Percentiles rank a stretch among this genome's conserved stretches.
Conservation (phyloP, 2,113 vertebrate genomes). For the Campylorhamphus procurvoides region DNA sequence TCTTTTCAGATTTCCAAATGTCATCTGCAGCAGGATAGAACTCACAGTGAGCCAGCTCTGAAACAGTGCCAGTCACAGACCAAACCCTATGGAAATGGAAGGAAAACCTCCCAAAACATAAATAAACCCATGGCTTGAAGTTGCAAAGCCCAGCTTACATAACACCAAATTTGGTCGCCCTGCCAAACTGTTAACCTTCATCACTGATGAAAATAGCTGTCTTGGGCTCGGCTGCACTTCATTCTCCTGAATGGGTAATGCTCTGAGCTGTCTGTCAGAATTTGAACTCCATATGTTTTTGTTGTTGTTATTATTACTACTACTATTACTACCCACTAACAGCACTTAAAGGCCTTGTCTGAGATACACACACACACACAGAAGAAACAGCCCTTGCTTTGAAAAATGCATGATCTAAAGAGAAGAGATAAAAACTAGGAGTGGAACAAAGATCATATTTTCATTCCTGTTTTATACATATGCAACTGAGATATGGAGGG, state of each 20-base stretch:
- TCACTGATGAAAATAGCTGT: neutral
- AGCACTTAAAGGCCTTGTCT: neutral
- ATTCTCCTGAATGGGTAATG: neutral
- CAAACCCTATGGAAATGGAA: neutral
- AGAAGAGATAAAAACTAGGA: slow-evolving; percentile 18
- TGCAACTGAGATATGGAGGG: slow-evolving; percentile 15
- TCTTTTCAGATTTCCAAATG: slow-evolving; percentile 11
- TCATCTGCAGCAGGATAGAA: slow-evolving; percentile 20
- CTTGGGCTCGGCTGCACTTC: neutral
- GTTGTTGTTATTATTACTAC: neutral
- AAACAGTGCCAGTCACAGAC: neutral
- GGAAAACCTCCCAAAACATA: neutral
- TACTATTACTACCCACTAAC: neutral
- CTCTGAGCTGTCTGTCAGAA: neutral
- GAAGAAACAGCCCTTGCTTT: neutral
- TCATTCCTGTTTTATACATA: slow-evolving; percentile 38
- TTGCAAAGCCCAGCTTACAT: slow-evolving; percentile 11
- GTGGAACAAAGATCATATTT: neutral
- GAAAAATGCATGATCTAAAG: neutral
- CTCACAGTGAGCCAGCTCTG: neutral
- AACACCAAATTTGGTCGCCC: neutral
- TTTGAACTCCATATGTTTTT: neutral
- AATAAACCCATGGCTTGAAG: neutral
- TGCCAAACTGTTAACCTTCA: neutral
- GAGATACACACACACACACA: neutral